Conservation (phyloP, 2,113 vertebrate genomes). For the Chrysemys picta region DNA sequence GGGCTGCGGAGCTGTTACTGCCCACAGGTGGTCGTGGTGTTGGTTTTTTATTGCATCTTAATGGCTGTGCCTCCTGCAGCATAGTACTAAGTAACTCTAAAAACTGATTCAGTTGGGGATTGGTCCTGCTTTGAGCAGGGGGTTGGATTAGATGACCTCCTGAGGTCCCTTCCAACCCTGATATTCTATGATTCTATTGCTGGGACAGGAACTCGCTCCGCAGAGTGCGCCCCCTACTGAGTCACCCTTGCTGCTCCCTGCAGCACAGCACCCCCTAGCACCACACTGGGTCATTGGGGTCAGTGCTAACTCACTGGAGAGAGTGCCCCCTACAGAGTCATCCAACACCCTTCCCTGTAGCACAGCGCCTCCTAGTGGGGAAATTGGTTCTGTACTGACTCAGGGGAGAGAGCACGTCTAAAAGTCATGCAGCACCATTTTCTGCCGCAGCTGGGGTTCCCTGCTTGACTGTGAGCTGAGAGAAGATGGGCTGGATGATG, state of each 20-base stretch:
- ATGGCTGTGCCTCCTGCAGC: background rate
- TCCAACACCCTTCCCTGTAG: background rate
- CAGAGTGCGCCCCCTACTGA: background rate
- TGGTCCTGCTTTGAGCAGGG: too few relatives aligned
- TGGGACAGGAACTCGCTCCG: background rate
- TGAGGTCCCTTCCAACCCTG: too few relatives aligned
- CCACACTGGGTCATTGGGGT: background rate
- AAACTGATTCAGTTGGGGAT: too few relatives aligned
- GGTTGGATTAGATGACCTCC: too few relatives aligned
- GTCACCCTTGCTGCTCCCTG: background rate
- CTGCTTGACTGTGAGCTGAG: accelerated
- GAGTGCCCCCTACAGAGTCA: background rate
- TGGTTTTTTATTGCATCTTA: background rate
- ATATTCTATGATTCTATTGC: too few relatives aligned
- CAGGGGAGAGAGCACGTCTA: background rate
- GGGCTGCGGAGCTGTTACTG: background rate
- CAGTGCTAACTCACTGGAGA: background rate
- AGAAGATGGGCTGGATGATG: background rate
- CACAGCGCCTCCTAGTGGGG: background rate
- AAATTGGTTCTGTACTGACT: background rate
- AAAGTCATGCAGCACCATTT: background rate
- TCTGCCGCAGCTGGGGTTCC: background rate
- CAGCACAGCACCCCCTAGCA: background rate
- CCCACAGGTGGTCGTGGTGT: background rate
- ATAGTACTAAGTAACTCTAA: background rate